Base-by-base conservation (phyloP, 2,888 invertebrate genomes). In the Leptinotarsa rubiginosa region DNA sequence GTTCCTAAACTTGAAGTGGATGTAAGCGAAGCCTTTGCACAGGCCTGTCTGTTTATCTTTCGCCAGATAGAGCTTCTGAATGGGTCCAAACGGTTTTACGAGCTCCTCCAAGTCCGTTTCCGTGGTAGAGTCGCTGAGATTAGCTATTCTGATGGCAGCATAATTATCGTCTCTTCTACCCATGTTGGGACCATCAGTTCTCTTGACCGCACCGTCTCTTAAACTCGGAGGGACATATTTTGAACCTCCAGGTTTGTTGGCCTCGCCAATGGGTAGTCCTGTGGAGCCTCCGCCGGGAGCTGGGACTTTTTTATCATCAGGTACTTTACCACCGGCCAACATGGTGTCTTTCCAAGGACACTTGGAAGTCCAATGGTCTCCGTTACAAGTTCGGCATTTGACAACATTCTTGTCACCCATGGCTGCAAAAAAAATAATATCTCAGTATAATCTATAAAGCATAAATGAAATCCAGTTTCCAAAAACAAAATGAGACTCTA, bases 21-120 rank as follows among this genome's bases (percentile, higher is more conserved):
- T 97, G 87, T 99, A 99, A 16, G 99, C 99, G 89, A 99, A 99
- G 76, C 99, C 99, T 91, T 97, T 96, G 88, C 96, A 96, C n/a
- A 92, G 90, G 13, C 95, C 95, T 79, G 95, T 95, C 76, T 90
- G 90, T 88, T 96, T 95, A 84, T 99, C 99, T 87, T 98, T 97
- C 15, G 99, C 98, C 83, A 99, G 91, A 87, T 96, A 99, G 83
- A 98, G 92, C 86, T 99, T 96, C 83, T 95, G 94, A 77, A 98
- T 94, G 1, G 94, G 94, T 3, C 99, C 99, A 86, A 99, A 97
- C 59, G 94, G 94, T 86, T 95, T 94, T 72, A 99, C 99, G 73
- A 99, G 90, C 81, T 98, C 98, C 84, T 98, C 97, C 80, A 99
- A 91, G 90, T 99, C 99, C 15, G 93, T 92, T 86, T 99, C 99